phyloP scores from a whole-genome alignment of 2,113 vertebrate species.

The Hystrix cristata region DNA sequence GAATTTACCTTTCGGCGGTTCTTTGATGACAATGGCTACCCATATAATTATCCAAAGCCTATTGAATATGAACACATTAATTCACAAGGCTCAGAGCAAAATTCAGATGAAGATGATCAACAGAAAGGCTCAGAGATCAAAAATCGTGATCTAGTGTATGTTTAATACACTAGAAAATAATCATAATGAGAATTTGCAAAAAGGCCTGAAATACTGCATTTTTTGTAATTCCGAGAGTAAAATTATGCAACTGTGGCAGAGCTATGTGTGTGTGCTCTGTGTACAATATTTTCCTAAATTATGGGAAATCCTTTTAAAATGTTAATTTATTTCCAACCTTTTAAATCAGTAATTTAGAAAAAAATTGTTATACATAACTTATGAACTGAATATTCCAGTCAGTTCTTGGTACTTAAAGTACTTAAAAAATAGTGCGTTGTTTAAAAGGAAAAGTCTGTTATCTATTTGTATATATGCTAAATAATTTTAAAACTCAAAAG shows the following conservation, averaged over 20 bases:
- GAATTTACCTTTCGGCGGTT: conserved; percentile 99
- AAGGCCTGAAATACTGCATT: conserved; percentile 68
- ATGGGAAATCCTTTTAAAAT: conserved; percentile 80
- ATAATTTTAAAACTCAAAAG: conserved; percentile 85
- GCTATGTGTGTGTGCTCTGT: conserved; percentile 74
- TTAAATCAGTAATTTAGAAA: conserved; percentile 91
- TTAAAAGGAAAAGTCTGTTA: conserved; percentile 85
- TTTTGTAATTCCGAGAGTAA: conserved; percentile 77
- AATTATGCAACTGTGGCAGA: conserved; percentile 80
- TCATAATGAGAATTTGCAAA: conserved; percentile 74
- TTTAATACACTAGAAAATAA: conserved; percentile 88
- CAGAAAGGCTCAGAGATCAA: conserved; percentile 83
- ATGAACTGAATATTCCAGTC: conserved; percentile 85
- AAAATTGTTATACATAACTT: conserved; percentile 86
- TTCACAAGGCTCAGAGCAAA: conserved; percentile 89
- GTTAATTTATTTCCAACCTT: conserved; percentile 90
- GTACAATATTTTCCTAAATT: conserved; percentile 84
- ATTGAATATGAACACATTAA: conserved; percentile 94
- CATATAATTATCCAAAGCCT: conserved; percentile 98
- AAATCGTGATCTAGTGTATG: conserved; percentile 95
- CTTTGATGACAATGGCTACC: conserved; percentile 99
- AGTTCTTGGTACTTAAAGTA: conserved; percentile 92
- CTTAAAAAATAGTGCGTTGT: conserved; percentile 88
- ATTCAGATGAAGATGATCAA: conserved; percentile 87
- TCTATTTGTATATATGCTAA: conserved; percentile 88